Evolutionary conservation across 1,140 invertebrate species (phyloP).

Genomic region (Euglossa dilemma): DNA sequence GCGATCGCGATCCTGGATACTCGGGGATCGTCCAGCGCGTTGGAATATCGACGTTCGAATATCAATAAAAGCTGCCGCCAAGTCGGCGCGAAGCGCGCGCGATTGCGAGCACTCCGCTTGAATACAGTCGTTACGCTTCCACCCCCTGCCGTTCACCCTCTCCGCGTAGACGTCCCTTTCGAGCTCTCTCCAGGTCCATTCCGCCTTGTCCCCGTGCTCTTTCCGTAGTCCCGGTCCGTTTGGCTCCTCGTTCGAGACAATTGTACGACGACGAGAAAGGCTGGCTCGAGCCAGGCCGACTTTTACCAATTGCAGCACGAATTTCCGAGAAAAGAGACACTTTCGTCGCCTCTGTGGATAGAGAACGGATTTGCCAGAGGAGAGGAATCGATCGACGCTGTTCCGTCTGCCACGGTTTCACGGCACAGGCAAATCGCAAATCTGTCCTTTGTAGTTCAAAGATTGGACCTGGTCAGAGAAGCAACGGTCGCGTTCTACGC

Average conservation of each 20-base stretch:
- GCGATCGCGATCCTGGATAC: neutral
- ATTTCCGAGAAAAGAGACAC: neutral
- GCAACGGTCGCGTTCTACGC: too few relatives aligned
- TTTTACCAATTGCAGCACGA: neutral
- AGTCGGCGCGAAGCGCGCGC: conserved; percentile 58
- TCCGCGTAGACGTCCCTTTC: neutral
- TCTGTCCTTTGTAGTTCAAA: too few relatives aligned
- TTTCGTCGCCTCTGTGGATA: neutral
- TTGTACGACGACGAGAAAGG: conserved; percentile 35
- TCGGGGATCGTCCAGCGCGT: conserved; percentile 27
- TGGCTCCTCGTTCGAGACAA: conserved; percentile 64
- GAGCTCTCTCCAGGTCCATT: conserved; percentile 1
- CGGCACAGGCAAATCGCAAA: too few relatives aligned
- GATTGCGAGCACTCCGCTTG: conserved; percentile 63
- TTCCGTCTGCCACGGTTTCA: too few relatives aligned
- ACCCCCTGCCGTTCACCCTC: conserved; percentile 21
- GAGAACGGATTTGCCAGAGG: neutral
- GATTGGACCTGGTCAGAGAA: too few relatives aligned
- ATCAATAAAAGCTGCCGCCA: conserved; percentile 65
- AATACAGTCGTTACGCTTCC: conserved; percentile 70
- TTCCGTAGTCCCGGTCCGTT: conserved; percentile 30
- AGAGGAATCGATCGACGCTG: neutral
- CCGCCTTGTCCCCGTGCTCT: conserved; percentile 18
- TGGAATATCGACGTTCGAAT: conserved; percentile 58
- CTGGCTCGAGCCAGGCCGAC: neutral